Evolutionary conservation across 2,888 invertebrate species (phyloP), one percentile per base, ranked within the genome.

Genomic region (Eupelmus urozonus): DNA sequence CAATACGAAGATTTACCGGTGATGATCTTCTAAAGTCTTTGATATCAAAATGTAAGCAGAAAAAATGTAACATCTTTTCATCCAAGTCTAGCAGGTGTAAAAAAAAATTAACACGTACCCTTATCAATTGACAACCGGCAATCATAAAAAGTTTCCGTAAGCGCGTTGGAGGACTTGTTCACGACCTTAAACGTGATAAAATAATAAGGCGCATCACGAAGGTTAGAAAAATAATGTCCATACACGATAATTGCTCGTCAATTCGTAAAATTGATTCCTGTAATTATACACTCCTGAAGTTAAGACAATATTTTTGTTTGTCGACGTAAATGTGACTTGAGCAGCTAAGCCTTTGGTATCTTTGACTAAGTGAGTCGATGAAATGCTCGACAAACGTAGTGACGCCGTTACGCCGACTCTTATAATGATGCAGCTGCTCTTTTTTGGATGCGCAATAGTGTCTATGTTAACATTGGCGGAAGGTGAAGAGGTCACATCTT

Each of bases 161-260:
- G n/a, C 40, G 11, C 25, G 7, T 42, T 23, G 23, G 40, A n/a
- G n/a, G n/a, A n/a, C n/a, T n/a, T n/a, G n/a, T 34, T 66, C 23
- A 29, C 7, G 71, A 72, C 53, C 40, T n/a, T 53, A 34, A 57
- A 59, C 11, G 18, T 20, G 60, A 62, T 62, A 67, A 62, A 42
- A 49, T n/a, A 23, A 45, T 34, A 66, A 62, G 40, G 60, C 7
- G 20, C 9, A n/a, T n/a, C n/a, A 7, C n/a, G 40, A 4, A n/a
- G n/a, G 11, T 4, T 11, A 20, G 9, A 45, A 74, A 75, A 51
- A 51, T 62, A 42, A 53, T 9, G 53, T 59, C 53, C n/a, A 45
- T 13, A 66, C 51, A 53, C 13, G 62, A 25, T 67, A n/a, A n/a
- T n/a, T n/a, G 34, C 20, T 9, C 1, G 13, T 60, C 13, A 9